A percentile compares a stretch with the other conserved stretches of the same genome.
Evolutionary conservation across 35 echinoderm and acorn worm genomes (phyloP).

Genomic region (Ophioderma brevispina): DNA sequence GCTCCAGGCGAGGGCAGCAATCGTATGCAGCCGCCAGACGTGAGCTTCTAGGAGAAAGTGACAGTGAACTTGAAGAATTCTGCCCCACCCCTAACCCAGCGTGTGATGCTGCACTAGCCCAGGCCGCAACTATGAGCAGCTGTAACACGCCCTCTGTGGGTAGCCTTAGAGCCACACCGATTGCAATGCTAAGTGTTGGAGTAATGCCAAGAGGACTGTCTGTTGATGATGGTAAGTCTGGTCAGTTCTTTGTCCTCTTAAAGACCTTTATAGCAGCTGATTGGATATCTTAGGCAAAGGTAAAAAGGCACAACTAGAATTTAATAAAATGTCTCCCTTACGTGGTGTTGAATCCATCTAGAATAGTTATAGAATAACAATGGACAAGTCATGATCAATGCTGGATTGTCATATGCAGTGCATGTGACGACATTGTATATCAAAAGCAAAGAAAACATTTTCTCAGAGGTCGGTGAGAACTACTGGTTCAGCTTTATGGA

Average conservation of each 20-base stretch:
- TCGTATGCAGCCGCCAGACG: not conserved
- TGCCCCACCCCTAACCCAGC: slow-evolving; percentile 75
- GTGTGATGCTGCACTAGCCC: slow-evolving; percentile 79
- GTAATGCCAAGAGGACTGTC: slow-evolving; percentile 57
- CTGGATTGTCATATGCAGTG: too few relatives aligned
- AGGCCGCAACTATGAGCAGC: slow-evolving; percentile 66
- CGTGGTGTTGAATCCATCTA: too few relatives aligned
- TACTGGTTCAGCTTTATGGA: too few relatives aligned
- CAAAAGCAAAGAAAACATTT: too few relatives aligned
- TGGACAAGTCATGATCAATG: too few relatives aligned
- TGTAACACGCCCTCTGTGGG: not conserved
- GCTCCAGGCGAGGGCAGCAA: not conserved
- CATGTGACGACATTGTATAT: too few relatives aligned
- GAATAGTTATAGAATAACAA: too few relatives aligned
- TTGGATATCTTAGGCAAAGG: too few relatives aligned
- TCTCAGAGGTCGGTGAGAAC: too few relatives aligned
- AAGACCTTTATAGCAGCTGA: not conserved
- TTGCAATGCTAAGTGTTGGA: slow-evolving; percentile 41
- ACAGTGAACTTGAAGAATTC: slow-evolving; percentile 92
- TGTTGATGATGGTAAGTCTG: slow-evolving; percentile 74
- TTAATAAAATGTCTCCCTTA: too few relatives aligned
- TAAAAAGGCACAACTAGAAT: too few relatives aligned
- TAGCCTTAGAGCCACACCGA: slow-evolving; percentile 16
- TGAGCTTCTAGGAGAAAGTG: slow-evolving; percentile 24
- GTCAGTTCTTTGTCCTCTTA: not conserved